Base-by-base conservation (phyloP, 2,113 vertebrate genomes). In the Nibea albiflora region DNA sequence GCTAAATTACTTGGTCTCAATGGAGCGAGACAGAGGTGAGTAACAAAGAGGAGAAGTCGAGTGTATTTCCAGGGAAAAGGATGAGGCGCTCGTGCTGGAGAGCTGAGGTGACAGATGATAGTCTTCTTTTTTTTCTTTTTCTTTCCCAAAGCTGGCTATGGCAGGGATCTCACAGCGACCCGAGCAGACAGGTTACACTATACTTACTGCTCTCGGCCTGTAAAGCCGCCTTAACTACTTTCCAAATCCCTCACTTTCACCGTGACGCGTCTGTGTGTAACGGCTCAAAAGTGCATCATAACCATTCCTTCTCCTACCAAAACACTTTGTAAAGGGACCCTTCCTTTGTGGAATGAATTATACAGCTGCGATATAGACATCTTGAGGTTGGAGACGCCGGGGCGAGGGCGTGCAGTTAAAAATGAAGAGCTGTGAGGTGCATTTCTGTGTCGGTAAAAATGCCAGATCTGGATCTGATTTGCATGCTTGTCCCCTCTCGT, bases 371-470 rank as follows among this genome's bases (percentile, higher is more conserved):
- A 76, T 61, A 64, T 1, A 83, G 69, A 78, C 54, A 28, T 68
- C 70, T 35, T 22, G 65, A 83, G 77, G 61, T 62, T 64, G 69
- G 75, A 54, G 80, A 62, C 57, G 6, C 57, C 49, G 4, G 44
- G 35, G 71, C 8, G 54, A 81, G 71, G 68, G 52, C 14, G 16
- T 39, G 84, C 88, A 78, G 90, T 90, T 85, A 90, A 89, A 39
- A 90, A 74, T 89, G 89, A 92, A 75, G 73, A 78, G 91, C 50
- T 78, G 88, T 49, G 73, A 86, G 87, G 78, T 76, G 79, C 67
- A 85, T 90, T 91, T 91, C 85, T 74, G 64, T 78, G 53, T 89
- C 83, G 71, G 84, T 92, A 91, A 92, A 93, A 84, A 81, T 61
- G 86, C 77, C 88, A 84, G 72, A 76, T 62, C 79, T 70, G 77